A percentile compares a stretch with the other conserved stretches of the same genome.
Evolutionary conservation across 1,140 invertebrate species (phyloP).

Genomic region (Brachystomella parvula): DNA sequence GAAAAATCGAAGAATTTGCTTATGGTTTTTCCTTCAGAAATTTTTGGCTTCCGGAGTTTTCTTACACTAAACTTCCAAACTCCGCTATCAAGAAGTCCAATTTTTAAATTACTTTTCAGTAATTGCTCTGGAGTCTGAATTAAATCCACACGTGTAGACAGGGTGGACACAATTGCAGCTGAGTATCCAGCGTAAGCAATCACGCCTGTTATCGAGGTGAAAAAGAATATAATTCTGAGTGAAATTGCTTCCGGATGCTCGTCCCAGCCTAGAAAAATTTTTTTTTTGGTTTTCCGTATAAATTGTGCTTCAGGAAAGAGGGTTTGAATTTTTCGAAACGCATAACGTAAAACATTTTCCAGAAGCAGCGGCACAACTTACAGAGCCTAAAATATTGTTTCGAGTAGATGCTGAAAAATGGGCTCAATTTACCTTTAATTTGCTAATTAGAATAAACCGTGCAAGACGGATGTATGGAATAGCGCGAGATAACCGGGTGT

Average conservation of each 20-base stretch:
- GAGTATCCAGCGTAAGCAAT: constrained; percentile 36
- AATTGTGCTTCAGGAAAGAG: neutral
- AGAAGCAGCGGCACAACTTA: no score
- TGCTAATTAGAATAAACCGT: no score
- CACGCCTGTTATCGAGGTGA: constrained; percentile 30
- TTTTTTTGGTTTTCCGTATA: neutral
- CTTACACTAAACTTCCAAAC: neutral
- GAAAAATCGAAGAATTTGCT: neutral
- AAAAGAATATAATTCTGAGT: constrained; percentile 32
- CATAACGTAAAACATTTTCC: no score
- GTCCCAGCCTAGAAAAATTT: constrained; percentile 30
- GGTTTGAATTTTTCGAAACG: no score
- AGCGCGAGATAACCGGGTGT: no score
- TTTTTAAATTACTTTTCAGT: constrained; percentile 21
- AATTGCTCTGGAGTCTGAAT: constrained; percentile 23
- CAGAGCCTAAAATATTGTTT: neutral
- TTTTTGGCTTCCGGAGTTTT: neutral
- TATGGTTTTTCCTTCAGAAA: neutral
- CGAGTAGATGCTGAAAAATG: no score
- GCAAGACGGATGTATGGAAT: no score
- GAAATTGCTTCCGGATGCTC: constrained; percentile 33
- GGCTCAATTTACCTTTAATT: no score
- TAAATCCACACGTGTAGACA: constrained; percentile 26
- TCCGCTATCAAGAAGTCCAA: constrained; percentile 20
- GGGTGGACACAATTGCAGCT: constrained; percentile 34